Percentiles rank a stretch among this genome's conserved stretches.
Evolutionary conservation across 2,113 vertebrate genomes (phyloP).

Genomic region (Columba janthina): DNA sequence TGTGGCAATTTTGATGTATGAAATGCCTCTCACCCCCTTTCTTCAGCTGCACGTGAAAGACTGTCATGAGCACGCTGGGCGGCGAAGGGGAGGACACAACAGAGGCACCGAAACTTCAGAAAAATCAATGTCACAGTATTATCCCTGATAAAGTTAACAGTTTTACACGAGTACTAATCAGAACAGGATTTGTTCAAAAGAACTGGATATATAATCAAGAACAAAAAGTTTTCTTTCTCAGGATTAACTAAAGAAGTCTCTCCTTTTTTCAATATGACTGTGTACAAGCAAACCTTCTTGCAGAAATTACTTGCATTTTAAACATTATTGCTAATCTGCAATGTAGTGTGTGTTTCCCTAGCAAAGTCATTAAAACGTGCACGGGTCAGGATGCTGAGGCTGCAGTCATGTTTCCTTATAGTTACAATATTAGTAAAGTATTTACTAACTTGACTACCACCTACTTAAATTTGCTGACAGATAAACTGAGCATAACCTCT

Average conservation of each 20-base stretch:
- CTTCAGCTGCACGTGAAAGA: background rate
- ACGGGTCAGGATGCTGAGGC: constrained; percentile 7
- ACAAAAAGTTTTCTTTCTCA: background rate
- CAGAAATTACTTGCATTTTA: constrained; percentile 47
- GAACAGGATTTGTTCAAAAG: background rate
- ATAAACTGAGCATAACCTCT: constrained; percentile 64
- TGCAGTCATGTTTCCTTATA: background rate
- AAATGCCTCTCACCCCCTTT: background rate
- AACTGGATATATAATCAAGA: background rate
- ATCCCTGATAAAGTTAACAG: background rate
- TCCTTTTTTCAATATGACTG: constrained; percentile 44
- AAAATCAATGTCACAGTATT: background rate
- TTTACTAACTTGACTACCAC: constrained; percentile 67
- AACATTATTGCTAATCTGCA: constrained; percentile 39
- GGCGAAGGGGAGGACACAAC: background rate
- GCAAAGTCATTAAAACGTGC: background rate
- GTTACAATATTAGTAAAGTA: constrained; percentile 62
- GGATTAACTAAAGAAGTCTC: constrained; percentile 31
- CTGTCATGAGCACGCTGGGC: background rate
- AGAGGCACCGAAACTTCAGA: background rate
- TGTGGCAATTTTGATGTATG: background rate
- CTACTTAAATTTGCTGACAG: constrained; percentile 65
- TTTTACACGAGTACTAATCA: background rate
- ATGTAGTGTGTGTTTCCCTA: background rate
- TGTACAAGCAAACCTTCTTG: constrained; percentile 5